Evolutionary conservation across 2,888 invertebrate species (phyloP).

Genomic region (Oscheius sp.): DNA sequence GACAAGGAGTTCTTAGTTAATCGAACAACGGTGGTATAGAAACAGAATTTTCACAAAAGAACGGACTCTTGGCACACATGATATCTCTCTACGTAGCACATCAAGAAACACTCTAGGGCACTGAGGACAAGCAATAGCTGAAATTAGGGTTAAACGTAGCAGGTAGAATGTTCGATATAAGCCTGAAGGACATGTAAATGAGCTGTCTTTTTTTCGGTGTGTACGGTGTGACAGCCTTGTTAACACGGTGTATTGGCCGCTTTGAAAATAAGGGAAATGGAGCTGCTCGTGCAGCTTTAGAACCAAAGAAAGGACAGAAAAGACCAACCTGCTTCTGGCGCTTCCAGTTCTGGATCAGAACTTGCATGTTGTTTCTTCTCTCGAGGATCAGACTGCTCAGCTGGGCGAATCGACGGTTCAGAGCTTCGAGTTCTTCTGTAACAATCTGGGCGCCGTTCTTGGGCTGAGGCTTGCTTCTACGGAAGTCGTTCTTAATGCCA

Average conservation of each 20-base stretch:
- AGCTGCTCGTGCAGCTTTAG: constrained; percentile 25
- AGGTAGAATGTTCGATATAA: background rate
- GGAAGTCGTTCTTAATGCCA: constrained; percentile 59
- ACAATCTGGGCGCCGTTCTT: constrained; percentile 71
- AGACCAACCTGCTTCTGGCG: constrained; percentile 73
- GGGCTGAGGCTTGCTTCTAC: constrained; percentile 68
- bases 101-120: constrained; percentile 3
- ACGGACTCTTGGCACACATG: too few relatives aligned
- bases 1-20: too few relatives aligned
- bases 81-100: too few relatives aligned
- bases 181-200: constrained; percentile 20
- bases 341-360: constrained; percentile 73
- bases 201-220: background rate
- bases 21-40: too few relatives aligned
- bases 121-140: constrained; percentile 20
- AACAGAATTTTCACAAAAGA: too few relatives aligned
- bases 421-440: constrained; percentile 72
- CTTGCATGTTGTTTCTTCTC: constrained; percentile 71
- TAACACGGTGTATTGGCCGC: background rate
- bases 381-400: constrained; percentile 72
- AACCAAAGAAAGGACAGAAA: constrained; percentile 1
- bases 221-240: too few relatives aligned
- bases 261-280: constrained; percentile 15
- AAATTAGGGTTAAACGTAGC: constrained; percentile 27
- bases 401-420: constrained; percentile 73